Base-by-base conservation (phyloP, 1,140 invertebrate genomes). In the Grapholita molesta region DNA sequence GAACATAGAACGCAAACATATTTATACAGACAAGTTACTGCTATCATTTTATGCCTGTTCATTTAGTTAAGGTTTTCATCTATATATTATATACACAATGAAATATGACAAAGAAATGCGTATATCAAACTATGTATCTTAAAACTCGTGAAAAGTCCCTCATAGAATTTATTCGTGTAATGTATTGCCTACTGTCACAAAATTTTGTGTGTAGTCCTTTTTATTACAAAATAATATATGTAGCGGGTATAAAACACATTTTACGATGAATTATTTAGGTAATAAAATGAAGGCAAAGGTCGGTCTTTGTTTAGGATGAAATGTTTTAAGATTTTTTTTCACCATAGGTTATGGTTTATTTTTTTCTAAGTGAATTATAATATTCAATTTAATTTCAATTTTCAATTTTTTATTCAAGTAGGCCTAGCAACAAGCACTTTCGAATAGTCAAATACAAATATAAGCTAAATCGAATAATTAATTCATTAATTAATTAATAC, bases 341-440 rank as follows among this genome's bases (percentile, higher is more conserved):
- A n/a, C n/a, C n/a, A n/a, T n/a, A 15, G n/a, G 12, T n/a, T 38
- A 15, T 6, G n/a, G n/a, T 15, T 3, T 38, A 2, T 24, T 12
- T 66, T 53, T 38, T 18, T 33, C 12, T 32, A 12, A 15, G 28
- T 69, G 21, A 67, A 71, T n/a, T n/a, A 57, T n/a, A 55, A 65
- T 53, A 69, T 42, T 18, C 8, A 15, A 3, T 15, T 7, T 8
- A 33, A 9, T 8, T n/a, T 38, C 4, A 38, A n/a, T n/a, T 38
- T n/a, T n/a, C n/a, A n/a, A n/a, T n/a, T n/a, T n/a, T n/a, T n/a
- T n/a, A n/a, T n/a, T n/a, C n/a, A n/a, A n/a, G n/a, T n/a, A n/a
- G n/a, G n/a, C n/a, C n/a, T n/a, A n/a, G n/a, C n/a, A n/a, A n/a
- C n/a, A n/a, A n/a, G n/a, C n/a, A n/a, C n/a, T n/a, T n/a, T n/a